Base-by-base conservation (phyloP, 2,888 invertebrate species). In the Physocephala rufipes region DNA sequence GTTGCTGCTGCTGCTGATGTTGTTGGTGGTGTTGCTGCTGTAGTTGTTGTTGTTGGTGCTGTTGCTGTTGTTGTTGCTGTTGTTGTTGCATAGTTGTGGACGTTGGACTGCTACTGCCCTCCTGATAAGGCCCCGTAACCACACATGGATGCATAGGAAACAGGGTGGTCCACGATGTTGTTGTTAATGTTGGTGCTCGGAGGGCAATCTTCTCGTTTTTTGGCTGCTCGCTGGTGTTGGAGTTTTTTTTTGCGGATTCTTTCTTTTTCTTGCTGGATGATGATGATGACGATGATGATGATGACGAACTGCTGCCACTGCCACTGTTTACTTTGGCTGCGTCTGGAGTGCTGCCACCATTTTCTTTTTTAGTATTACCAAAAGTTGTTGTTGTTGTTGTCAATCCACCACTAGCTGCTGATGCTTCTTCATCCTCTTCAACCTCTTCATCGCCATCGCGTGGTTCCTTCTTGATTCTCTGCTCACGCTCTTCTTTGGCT, bases 81-180 rank as follows among this genome's bases (percentile, higher is more conserved):
- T 82, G 82, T 74, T 78, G 79, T 71, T 78, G 77, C 67, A 75
- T 76, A 58, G 82, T 83, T 77, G 85, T 84, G 79, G 84, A 82
- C 80, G 85, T 82, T 76, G 85, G 84, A 85, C 85, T 85, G 83
- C 84, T 86, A 82, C 84, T 86, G 78, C 88, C 89, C 83, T 93
- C 92, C 85, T 93, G 93, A 87, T 94, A 94, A 73, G 94, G 93
- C 76, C 94, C 94, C 75, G 94, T 93, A 80, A 94, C 93, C 86
- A 93, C 92, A 87, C 94, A 94, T 61, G 93, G 92, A 85, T 93
- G 93, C 93, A 93, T 94, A 73, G 94, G 94, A 86, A 94, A 94
- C 82, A 93, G 88, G 76, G 94, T 94, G 71, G 94, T 94, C 92
- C 93, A 92, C 79, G 94, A 93, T 88, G 91, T 91, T 65, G 94